Evolutionary conservation across 2,888 invertebrate genomes (phyloP).

Genomic region (Mythimna impura): DNA sequence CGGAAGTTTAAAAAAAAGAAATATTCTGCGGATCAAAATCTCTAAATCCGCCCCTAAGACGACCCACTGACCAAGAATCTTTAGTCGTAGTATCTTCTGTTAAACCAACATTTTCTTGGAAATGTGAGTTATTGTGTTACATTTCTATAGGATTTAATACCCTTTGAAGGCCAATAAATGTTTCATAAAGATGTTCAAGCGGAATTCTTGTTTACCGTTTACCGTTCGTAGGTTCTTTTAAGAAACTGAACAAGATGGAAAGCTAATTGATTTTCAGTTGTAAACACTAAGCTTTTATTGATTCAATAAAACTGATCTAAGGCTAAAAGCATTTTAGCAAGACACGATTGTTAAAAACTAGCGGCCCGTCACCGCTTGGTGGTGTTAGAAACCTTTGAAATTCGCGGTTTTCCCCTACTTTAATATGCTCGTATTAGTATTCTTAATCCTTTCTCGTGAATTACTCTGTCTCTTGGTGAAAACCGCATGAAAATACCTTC

Average conservation of each 20-base stretch:
- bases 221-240: background rate
- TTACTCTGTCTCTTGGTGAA: too few relatives aligned
- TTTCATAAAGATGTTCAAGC: background rate
- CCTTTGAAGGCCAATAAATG: conserved; percentile 3
- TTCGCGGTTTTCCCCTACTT: too few relatives aligned
- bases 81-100: background rate
- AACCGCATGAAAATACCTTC: too few relatives aligned
- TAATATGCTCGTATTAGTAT: too few relatives aligned
- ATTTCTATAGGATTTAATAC: background rate
- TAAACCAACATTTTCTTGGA: conserved; percentile 6
- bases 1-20: too few relatives aligned
- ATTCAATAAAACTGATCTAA: background rate
- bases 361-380: too few relatives aligned
- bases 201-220: conserved; percentile 11
- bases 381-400: too few relatives aligned
- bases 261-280: conserved; percentile 17
- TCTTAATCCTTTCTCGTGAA: too few relatives aligned
- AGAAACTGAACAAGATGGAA: background rate
- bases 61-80: too few relatives aligned
- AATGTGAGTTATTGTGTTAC: background rate
- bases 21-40: conserved; percentile 1
- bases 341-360: background rate
- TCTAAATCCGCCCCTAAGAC: background rate
- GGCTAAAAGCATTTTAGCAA: too few relatives aligned
- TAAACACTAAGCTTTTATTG: background rate